phyloP scores from a whole-genome alignment of 2,888 invertebrate genomes.

The Alviniconcha strummeri region DNA sequence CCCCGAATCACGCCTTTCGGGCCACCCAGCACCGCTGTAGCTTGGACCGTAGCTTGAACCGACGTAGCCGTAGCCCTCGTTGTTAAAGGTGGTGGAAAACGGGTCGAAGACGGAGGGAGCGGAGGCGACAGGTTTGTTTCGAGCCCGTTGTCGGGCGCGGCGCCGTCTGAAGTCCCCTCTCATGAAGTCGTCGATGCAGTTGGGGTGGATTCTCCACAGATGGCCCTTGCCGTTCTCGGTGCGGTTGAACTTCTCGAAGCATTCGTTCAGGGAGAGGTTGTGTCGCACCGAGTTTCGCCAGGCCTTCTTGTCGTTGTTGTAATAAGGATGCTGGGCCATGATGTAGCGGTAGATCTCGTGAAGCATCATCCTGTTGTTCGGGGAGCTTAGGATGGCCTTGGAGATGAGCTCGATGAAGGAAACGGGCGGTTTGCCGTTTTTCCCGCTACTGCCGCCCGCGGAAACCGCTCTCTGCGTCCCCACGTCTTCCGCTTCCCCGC shows the following conservation, averaged over 20 bases:
- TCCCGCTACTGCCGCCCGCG: no score
- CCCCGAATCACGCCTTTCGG: no score
- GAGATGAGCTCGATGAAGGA: slow-evolving; percentile 70
- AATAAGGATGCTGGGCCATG: slow-evolving; percentile 62
- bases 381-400: slow-evolving; percentile 65
- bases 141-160: slow-evolving; percentile 92
- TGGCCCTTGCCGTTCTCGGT: slow-evolving; percentile 92
- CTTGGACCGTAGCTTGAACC: no score
- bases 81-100: no score
- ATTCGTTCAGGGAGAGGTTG: slow-evolving; percentile 69
- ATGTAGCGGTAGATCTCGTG: slow-evolving; percentile 69
- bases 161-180: slow-evolving; percentile 96
- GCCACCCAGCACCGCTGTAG: no score
- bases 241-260: slow-evolving; percentile 67
- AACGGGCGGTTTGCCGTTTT: slow-evolving; percentile 53
- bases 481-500: no score
- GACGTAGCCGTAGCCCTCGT: no score
- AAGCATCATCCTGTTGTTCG: slow-evolving; percentile 62
- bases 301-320: slow-evolving; percentile 64
- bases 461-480: no score
- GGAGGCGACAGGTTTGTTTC: no score
- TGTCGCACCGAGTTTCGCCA: slow-evolving; percentile 71
- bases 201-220: slow-evolving; percentile 98
- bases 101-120: no score
- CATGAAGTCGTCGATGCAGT: slow-evolving; percentile 95